Evolutionary conservation across 2,797 vertebrate species (phyloP), one percentile per base, ranked within the genome.

Genomic region (Poeciliopsis presidionis): DNA sequence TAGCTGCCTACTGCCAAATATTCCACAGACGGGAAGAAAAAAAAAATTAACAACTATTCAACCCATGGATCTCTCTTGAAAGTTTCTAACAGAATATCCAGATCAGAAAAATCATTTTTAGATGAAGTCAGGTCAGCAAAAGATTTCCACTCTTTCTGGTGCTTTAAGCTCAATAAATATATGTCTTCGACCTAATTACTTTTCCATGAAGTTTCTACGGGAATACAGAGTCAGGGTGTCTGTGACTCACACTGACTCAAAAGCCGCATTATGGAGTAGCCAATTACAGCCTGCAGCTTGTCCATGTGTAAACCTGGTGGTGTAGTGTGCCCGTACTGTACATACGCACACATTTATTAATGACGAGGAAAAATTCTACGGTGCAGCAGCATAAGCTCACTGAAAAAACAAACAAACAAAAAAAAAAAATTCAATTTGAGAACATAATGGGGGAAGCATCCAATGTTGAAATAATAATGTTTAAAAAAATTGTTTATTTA

Each of bases 1-100:
- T 14, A 74, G 49, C 73, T 82, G 83, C 75, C 69, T 36, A 13
- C 73, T 75, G 65, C 55, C 73, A 43, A 73, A 61, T 45, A 57
- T 69, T 47, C 78, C 75, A 79, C 76, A 14, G 39, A 36, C 33
- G 71, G 16, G 72, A 46, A 81, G 6, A 67, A 11, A 16, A 8
- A 53, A 36, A 3, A 3, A 33, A 33, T 12, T 2, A 43, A 71
- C 41, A 16, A 16, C 67, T 45, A n/a, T 36, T 16, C 25, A 46
- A 30, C 13, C n/a, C 67, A 71, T 71, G 5, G 43, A 46, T 30
- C 7, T 28, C 7, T 71, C 43, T 46, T 41, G 9, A 71, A 46
- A 71, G 25, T 46, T 28, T 71, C 43, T 28, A n/a, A 71, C 13
- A 46, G 43, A 71, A 71, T 16, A 71, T 18, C 25, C 11, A 57